Percentiles rank a stretch among this genome's conserved stretches.
These are phyloP conservation scores for human DNA, from an alignment of 2,113 vertebrate genomes.

Conservation along the genomic window DNA sequence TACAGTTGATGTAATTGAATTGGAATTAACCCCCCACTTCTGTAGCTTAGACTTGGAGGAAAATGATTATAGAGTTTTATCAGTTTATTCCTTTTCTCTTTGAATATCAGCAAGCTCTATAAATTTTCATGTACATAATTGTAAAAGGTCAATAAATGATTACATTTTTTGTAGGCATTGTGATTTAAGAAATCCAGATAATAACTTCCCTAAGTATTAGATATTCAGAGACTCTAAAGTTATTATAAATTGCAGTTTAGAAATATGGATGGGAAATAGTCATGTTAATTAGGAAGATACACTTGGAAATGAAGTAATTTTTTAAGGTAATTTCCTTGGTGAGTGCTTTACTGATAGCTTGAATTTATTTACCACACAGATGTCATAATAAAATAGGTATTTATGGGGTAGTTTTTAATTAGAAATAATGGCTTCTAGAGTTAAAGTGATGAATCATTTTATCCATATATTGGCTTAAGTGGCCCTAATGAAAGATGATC, in stretches of 20 bases:
- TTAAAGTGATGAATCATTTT: slow-evolving; percentile 89
- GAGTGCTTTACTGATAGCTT: slow-evolving; percentile 82
- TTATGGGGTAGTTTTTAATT: slow-evolving; percentile 94
- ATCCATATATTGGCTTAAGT: slow-evolving; percentile 85
- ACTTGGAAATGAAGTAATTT: slow-evolving; percentile 83
- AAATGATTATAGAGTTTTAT: background rate
- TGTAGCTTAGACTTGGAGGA: background rate
- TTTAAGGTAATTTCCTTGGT: slow-evolving; percentile 82
- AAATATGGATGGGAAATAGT: slow-evolving; percentile 75
- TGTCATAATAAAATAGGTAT: slow-evolving; percentile 86
- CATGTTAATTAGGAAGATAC: slow-evolving; percentile 85
- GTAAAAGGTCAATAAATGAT: background rate
- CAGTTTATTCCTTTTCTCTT: background rate
- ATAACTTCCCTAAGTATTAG: slow-evolving; percentile 10
- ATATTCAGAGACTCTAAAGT: slow-evolving; percentile 74
- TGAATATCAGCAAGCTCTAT: background rate
- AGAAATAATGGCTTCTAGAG: slow-evolving; percentile 93
- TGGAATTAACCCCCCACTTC: background rate
- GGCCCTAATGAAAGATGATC: slow-evolving; percentile 80
- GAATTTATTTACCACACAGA: slow-evolving; percentile 91
- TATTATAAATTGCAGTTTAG: slow-evolving; percentile 70
- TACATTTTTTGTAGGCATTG: background rate
- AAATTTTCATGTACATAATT: background rate
- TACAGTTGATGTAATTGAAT: background rate
- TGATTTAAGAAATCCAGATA: slow-evolving; percentile 47